phyloP scores from a whole-genome alignment of 1,140 invertebrate genomes.

The Leptopilina clavipes region DNA sequence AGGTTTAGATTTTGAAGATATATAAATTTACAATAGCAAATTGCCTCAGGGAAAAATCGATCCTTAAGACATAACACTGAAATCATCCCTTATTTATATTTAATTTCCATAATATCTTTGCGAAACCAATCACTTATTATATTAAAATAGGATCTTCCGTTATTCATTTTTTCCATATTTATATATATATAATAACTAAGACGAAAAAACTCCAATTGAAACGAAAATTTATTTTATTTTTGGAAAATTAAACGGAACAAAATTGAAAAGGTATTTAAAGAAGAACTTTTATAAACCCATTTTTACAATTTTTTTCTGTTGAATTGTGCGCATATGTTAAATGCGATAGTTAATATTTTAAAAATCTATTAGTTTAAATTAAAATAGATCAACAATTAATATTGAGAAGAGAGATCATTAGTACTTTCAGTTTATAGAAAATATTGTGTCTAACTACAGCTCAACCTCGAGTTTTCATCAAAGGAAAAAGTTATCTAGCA shows the following conservation, averaged over 20 bases:
- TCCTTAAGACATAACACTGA: slow-evolving; percentile 6
- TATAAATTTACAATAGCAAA: neutral
- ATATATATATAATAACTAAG: neutral
- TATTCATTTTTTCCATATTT: neutral
- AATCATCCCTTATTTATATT: slow-evolving; percentile 16
- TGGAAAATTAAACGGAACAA: too few species aligned
- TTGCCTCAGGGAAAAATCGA: slow-evolving; percentile 8
- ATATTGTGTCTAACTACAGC: neutral
- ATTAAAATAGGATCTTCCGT: neutral
- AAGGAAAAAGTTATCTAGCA: slow-evolving; percentile 17
- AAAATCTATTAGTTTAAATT: too few species aligned
- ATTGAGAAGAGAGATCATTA: neutral
- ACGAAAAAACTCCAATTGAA: neutral
- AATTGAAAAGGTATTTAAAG: too few species aligned
- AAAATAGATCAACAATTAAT: too few species aligned
- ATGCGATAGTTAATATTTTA: too few species aligned
- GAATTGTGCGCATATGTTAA: too few species aligned
- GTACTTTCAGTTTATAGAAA: neutral
- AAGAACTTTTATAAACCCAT: too few species aligned
- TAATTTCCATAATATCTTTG: slow-evolving; percentile 21
- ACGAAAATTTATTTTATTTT: too few species aligned
- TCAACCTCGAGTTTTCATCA: neutral
- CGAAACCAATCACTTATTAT: slow-evolving; percentile 6
- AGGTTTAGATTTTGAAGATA: neutral
- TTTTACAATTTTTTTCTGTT: too few species aligned